Base-by-base conservation (phyloP, 2,113 vertebrate species). In the Zingel zingel region DNA sequence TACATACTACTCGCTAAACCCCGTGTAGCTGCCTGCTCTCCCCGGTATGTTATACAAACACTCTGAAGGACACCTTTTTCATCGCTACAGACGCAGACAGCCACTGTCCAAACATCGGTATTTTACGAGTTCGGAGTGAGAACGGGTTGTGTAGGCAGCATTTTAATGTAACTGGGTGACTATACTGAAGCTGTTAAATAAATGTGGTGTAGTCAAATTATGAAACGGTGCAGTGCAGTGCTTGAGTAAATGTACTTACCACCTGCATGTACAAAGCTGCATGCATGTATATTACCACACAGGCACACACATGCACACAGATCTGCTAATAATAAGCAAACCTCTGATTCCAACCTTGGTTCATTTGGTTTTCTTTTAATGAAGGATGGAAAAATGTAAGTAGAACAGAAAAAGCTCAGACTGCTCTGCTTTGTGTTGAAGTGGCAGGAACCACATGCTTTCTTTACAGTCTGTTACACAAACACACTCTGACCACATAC, bases 291-390 rank as follows among this genome's bases (percentile, higher is more conserved):
- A 63, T 39, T 48, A 70, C 8, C 21, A 50, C 25, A 36, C 18
- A 61, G 13, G 68, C 43, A 62, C 54, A 77, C 62, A 71, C 27
- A 27, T 27, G 4, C 27, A 25, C n/a, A 66, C 39, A 83, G 68
- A 71, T 86, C 64, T 93, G 89, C 73, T 87, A 83, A 89, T 91
- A 91, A 94, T 94, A 89, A 93, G 70, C 67, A 84, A 84, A 69
- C 59, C 77, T 86, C 54, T 87, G 81, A 88, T 91, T 88, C 68
- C 68, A 77, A 86, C 77, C 56, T 43, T 82, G 39, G 76, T 83
- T 91, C 83, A 87, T 88, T 69, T 69, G 70, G 54, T 76, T 91
- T 92, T 90, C 57, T 90, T 88, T 90, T 81, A 84, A 78, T 79
- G 78, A 81, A 84, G 66, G 74, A 88, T 84, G 77, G 65, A 79